Conservation (phyloP, 2,888 invertebrate species). For the Megastigmus dorsalis region DNA sequence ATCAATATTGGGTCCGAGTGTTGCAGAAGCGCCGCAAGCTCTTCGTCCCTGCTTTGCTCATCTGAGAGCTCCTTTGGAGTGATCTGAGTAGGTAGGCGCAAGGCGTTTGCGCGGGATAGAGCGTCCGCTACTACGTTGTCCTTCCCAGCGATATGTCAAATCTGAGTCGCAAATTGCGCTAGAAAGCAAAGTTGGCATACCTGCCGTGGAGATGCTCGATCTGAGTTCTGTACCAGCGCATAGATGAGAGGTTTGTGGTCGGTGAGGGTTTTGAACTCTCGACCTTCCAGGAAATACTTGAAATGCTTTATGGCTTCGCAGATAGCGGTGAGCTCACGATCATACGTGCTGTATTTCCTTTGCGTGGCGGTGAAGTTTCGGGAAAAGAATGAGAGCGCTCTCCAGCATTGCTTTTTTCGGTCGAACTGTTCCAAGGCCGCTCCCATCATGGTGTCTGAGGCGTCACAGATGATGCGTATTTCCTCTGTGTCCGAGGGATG, state of each 20-base stretch:
- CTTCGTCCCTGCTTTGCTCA: no score
- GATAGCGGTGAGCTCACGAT: slow-evolving; percentile 51
- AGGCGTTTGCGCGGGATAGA: background rate
- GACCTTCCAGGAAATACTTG: slow-evolving; percentile 33
- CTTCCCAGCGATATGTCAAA: background rate
- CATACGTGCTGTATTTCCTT: slow-evolving; percentile 58
- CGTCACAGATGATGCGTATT: no score
- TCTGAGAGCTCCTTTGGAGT: no score
- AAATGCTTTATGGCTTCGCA: slow-evolving; percentile 45
- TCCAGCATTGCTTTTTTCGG: no score
- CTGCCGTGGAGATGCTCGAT: slow-evolving; percentile 56
- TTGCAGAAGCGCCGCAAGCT: no score
- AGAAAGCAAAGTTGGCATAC: slow-evolving; percentile 28
- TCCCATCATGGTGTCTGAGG: no score
- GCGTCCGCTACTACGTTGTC: slow-evolving; percentile 3
- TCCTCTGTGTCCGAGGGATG: no score
- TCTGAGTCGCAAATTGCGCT: background rate
- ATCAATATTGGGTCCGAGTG: no score
- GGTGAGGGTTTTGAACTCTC: slow-evolving; percentile 37
- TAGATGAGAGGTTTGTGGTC: background rate
- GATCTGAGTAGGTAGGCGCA: no score
- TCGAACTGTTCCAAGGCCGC: no score
- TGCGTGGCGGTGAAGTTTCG: slow-evolving; percentile 49
- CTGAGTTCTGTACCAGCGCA: slow-evolving; percentile 51
- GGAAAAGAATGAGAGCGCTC: slow-evolving; percentile 61